Evolutionary conservation across 2,888 invertebrate genomes (phyloP).

Genomic region (Oligia strigilis): DNA sequence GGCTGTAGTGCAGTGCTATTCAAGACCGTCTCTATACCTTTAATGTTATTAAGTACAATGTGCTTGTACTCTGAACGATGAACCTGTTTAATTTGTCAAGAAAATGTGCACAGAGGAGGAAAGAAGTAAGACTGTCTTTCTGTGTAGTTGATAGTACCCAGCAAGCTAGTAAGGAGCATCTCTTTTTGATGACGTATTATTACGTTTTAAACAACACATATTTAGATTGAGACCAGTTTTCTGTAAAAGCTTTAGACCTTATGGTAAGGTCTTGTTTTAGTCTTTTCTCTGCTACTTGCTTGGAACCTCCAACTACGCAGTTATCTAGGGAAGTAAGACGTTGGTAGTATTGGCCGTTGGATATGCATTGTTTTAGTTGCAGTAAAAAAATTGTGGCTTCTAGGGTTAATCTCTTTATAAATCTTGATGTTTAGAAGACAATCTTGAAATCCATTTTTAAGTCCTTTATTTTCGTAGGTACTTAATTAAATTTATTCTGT

Average conservation of each 20-base stretch:
- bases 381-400: neutral
- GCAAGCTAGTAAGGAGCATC: neutral
- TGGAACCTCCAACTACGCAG: constrained; percentile 9
- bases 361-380: neutral
- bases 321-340: neutral
- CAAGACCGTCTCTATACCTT: neutral
- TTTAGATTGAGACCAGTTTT: constrained; percentile 27
- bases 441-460: neutral
- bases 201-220: constrained; percentile 12
- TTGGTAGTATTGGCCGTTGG: neutral
- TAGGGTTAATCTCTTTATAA: neutral
- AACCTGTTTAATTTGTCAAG: constrained; percentile 5
- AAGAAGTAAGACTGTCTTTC: constrained; percentile 12
- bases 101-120: neutral
- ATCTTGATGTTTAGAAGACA: neutral
- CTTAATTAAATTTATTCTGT: constrained; percentile 13
- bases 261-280: neutral
- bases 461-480: neutral
- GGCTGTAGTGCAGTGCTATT: constrained; percentile 1
- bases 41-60: neutral
- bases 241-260: neutral
- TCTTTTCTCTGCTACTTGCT: constrained; percentile 2
- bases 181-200: neutral
- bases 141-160: constrained; percentile 28
- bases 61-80: neutral